These are phyloP conservation scores for Phrynocephalus forsythii DNA, from an alignment of 2,797 vertebrate species.

Conservation along the genomic window DNA sequence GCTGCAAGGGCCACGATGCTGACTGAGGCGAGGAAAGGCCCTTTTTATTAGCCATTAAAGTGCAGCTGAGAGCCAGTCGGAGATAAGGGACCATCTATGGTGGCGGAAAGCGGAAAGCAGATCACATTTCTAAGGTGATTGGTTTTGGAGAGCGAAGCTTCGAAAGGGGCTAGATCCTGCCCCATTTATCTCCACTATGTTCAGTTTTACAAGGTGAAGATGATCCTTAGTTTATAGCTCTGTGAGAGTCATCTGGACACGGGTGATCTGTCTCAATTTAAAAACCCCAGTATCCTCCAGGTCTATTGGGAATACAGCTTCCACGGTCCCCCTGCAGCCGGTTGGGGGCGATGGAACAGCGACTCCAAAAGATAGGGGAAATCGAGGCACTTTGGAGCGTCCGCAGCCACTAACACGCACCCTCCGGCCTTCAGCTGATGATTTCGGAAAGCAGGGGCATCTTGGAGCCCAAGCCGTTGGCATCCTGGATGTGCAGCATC, in stretches of 20 bases:
- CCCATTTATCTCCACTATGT: neutral
- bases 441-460: slow-evolving; percentile 76
- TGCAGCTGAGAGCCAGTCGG: neutral
- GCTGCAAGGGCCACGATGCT: neutral
- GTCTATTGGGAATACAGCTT: neutral
- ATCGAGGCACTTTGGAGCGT: neutral
- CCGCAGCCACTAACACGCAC: neutral
- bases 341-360: neutral
- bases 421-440: slow-evolving; percentile 53
- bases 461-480: slow-evolving; percentile 59
- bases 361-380: neutral
- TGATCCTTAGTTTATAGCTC: too few species aligned
- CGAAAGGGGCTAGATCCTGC: too few species aligned
- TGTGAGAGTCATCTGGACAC: neutral
- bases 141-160: too few species aligned
- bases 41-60: neutral
- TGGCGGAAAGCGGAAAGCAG: too few species aligned
- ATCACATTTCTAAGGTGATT: too few species aligned
- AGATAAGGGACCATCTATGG: neutral
- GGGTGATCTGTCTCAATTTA: neutral
- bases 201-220: neutral
- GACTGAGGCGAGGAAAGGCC: neutral
- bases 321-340: neutral
- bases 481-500: slow-evolving; percentile 69
- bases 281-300: neutral